Percentiles rank a stretch among this genome's conserved stretches.
Conservation (phyloP, 1,140 invertebrate genomes). For the Paracyclopina nana region DNA sequence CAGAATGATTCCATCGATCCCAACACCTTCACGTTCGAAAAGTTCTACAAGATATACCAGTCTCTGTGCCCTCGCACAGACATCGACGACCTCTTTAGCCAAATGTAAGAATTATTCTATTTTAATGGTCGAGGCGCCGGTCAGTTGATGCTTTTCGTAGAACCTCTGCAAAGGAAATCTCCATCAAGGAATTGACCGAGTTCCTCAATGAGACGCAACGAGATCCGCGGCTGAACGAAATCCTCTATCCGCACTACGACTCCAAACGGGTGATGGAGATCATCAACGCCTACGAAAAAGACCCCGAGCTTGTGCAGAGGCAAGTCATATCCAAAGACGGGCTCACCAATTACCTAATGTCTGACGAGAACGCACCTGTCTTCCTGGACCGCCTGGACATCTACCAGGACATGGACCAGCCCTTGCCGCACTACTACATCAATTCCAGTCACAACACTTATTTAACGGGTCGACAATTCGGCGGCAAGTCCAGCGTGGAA, state of each 20-base stretch:
- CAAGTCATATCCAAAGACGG: slow-evolving; percentile 73
- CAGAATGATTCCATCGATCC: slow-evolving; percentile 2
- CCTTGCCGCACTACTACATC: slow-evolving; percentile 92
- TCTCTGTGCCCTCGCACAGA: slow-evolving; percentile 98
- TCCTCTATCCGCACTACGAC: slow-evolving; percentile 91
- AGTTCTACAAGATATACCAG: slow-evolving; percentile 94
- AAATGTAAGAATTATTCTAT: slow-evolving; percentile 53
- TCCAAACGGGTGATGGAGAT: slow-evolving; percentile 80
- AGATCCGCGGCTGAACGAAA: slow-evolving; percentile 96
- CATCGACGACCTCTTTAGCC: slow-evolving; percentile 92
- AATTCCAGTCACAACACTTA: slow-evolving; percentile 99
- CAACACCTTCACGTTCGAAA: slow-evolving; percentile 87
- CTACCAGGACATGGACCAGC: slow-evolving; percentile 97
- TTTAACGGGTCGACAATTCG: slow-evolving; percentile 84
- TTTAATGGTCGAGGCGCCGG: neutral
- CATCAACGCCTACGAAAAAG: slow-evolving; percentile 78
- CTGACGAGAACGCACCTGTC: slow-evolving; percentile 96
- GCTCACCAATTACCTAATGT: slow-evolving; percentile 91
- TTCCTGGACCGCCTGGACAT: slow-evolving; percentile 89
- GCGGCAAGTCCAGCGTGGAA: slow-evolving; percentile 90
- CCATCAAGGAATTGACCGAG: slow-evolving; percentile 64
- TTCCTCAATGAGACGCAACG: slow-evolving; percentile 96
- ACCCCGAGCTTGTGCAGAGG: slow-evolving; percentile 38
- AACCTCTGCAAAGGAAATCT: slow-evolving; percentile 28
- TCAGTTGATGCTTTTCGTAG: neutral